Conservation (phyloP, 2,888 invertebrate genomes). For the Melieria crassipennis region DNA sequence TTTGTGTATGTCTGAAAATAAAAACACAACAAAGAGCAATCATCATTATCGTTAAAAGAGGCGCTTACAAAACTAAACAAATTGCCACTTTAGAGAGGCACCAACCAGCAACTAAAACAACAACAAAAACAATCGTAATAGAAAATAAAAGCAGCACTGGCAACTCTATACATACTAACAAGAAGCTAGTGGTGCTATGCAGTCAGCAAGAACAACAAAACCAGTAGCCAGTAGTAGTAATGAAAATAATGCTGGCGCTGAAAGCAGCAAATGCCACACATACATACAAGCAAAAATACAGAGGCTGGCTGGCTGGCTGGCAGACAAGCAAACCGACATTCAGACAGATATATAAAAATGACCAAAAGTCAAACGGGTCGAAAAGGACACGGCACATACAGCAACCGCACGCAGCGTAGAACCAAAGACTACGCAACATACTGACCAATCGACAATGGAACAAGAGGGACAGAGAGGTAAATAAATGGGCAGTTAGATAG, state of each 20-base stretch:
- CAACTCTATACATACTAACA: too few species aligned
- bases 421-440: neutral
- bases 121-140: neutral
- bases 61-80: conserved; percentile 43
- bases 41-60: conserved; percentile 44
- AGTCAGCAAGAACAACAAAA: too few species aligned
- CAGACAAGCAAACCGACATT: too few species aligned
- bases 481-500: neutral
- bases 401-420: conserved; percentile 1
- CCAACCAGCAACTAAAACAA: conserved; percentile 23
- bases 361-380: conserved; percentile 27
- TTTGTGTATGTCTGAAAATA: neutral
- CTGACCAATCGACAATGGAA: conserved; percentile 2
- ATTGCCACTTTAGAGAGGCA: conserved; percentile 40
- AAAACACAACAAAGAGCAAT: conserved; percentile 42
- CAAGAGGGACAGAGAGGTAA: neutral
- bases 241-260: too few species aligned
- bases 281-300: too few species aligned
- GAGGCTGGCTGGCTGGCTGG: too few species aligned
- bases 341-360: conserved; percentile 1
- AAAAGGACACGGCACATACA: neutral
- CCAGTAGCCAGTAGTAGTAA: too few species aligned
- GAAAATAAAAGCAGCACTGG: neutral
- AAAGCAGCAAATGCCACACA: too few species aligned
- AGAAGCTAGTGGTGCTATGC: too few species aligned